These are phyloP conservation scores for Podocnemis expansa DNA, from an alignment of 2,113 vertebrate genomes.

Conservation along the genomic window DNA sequence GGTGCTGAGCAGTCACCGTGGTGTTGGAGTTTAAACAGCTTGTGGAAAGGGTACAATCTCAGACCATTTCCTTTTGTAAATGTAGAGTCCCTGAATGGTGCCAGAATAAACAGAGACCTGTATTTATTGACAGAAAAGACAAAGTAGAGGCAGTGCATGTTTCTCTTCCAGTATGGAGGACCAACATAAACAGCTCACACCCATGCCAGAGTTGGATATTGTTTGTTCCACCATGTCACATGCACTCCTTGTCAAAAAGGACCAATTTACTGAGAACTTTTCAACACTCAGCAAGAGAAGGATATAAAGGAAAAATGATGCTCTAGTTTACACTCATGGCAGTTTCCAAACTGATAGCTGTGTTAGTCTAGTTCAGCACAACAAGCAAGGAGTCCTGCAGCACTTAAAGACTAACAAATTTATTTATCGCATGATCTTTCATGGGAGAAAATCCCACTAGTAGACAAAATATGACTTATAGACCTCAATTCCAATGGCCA, in stretches of 20 bases:
- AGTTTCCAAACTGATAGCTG: too few species aligned
- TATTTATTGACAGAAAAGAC: conserved; percentile 46
- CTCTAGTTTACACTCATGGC: background rate
- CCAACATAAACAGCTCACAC: background rate
- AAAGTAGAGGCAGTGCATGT: background rate
- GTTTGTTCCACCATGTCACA: background rate
- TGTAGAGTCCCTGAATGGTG: conserved; percentile 29
- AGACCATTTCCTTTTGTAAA: conserved; percentile 51
- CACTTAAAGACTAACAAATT: too few species aligned
- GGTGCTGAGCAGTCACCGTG: background rate
- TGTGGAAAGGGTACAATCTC: conserved; percentile 6
- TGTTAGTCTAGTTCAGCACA: too few species aligned
- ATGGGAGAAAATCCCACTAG: too few species aligned
- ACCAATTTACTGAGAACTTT: background rate
- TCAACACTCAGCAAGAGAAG: background rate
- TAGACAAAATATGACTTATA: background rate
- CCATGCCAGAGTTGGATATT: background rate
- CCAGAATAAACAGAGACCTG: conserved; percentile 43
- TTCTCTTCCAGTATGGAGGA: background rate
- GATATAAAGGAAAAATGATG: background rate
- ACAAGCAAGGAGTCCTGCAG: too few species aligned
- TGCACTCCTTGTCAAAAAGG: background rate
- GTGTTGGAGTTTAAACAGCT: background rate
- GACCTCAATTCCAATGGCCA: background rate
- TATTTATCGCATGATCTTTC: too few species aligned